Evolutionary conservation across 2,888 invertebrate genomes (phyloP), one percentile per base, ranked within the genome.

Genomic region (Acrocyrtus sp.): DNA sequence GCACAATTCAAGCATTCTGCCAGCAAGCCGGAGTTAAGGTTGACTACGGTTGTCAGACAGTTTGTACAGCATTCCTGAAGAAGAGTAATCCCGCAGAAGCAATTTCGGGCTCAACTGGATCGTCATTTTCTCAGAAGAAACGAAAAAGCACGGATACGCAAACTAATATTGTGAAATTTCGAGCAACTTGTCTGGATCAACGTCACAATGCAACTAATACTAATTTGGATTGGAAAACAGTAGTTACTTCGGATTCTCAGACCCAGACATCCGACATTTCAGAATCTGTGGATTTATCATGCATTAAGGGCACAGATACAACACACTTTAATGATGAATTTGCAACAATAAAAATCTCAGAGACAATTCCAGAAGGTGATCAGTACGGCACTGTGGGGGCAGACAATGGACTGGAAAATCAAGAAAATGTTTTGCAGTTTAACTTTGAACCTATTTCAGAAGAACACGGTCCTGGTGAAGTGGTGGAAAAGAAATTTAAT

Each of bases 201-300:
- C 65, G 65, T 17, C 66, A 72, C 29, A 72, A 72, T 50, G 72
- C 72, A 0, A 72, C 72, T n/a, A 72, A 72, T 10, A 72, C 72
- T 1, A 66, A 66, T 54, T 21, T 47, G 0, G 72, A 72, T 15
- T 72, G 72, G 72, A 72, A 72, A 39, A 72, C 51, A 19, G 72
- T 72, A 0, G 53, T 72, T 21, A 72, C 66, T 1, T 72, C 72
- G 4, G 72, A 72, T 27, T 61, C 72, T 29, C 54, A 72, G 39
- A 72, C 72, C 10, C 72, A 72, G 19, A 72, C 72, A 0, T 39
- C 72, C 0, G 45, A 45, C 17, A 45, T 17, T 34, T 5, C 6
- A 5, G 34, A 34, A 5, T 34, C 34, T 5, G 34, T 5, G 5
- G 34, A 34, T 34, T 34, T 34, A 34, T 34, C 34, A 8, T 34